Conservation (phyloP, 2,888 invertebrate genomes). For the Apamea epomidion region DNA sequence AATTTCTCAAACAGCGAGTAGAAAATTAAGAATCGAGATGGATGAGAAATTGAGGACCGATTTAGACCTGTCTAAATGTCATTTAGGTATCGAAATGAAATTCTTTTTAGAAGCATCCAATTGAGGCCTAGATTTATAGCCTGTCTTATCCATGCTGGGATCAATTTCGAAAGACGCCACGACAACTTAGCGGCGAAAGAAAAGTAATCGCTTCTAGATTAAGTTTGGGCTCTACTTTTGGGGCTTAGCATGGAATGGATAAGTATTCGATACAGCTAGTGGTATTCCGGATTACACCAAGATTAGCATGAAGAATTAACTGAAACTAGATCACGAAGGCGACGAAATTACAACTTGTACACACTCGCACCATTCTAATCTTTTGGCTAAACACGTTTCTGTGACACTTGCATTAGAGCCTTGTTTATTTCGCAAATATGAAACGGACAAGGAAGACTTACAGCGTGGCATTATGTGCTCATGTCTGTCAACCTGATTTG, state of each 20-base stretch:
- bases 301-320: conserved; percentile 14
- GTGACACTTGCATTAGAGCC: conserved; percentile 34
- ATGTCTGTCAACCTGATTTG: conserved; percentile 3
- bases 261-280: not conserved
- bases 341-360: conserved; percentile 41
- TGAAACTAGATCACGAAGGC: conserved; percentile 43
- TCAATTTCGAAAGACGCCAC: conserved; percentile 26
- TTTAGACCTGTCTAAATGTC: conserved; percentile 15
- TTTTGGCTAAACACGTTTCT: conserved; percentile 35
- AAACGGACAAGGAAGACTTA: conserved; percentile 37
- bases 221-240: conserved; percentile 6
- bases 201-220: conserved; percentile 34
- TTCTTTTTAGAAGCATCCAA: conserved; percentile 36
- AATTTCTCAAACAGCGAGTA: conserved; percentile 8
- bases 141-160: conserved; percentile 28
- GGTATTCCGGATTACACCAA: conserved; percentile 11
- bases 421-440: conserved; percentile 42
- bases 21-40: conserved; percentile 37
- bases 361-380: conserved; percentile 44
- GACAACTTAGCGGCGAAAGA: not conserved
- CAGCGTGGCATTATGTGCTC: conserved; percentile 11
- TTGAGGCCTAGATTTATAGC: conserved; percentile 56
- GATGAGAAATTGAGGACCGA: conserved; percentile 32
- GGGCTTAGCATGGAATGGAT: conserved; percentile 17
- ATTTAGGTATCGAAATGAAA: conserved; percentile 22